Evolutionary conservation across 2,113 vertebrate species (phyloP).

Genomic region (Sisor rabdophorus): DNA sequence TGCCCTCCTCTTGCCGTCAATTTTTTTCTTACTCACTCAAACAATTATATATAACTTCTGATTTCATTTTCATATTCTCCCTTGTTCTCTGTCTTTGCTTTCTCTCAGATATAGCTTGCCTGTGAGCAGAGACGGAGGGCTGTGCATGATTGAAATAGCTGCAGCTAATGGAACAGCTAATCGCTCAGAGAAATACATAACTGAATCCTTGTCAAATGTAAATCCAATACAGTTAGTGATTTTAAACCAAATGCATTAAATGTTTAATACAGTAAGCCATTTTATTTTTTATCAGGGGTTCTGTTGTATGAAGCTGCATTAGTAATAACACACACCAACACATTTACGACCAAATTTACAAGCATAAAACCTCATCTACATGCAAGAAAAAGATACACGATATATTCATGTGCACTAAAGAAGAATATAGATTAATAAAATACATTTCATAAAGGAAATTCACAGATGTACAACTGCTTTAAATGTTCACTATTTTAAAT

Average conservation of each 20-base stretch:
- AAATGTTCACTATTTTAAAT: no score
- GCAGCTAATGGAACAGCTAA: conserved; percentile 66
- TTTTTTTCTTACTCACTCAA: conserved; percentile 51
- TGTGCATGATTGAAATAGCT: conserved; percentile 78
- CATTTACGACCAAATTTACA: no score
- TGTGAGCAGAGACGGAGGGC: conserved; percentile 60
- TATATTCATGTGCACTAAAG: no score
- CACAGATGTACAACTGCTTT: no score
- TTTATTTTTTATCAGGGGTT: neutral
- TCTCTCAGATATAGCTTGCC: conserved; percentile 74
- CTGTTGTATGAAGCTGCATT: no score
- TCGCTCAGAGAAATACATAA: conserved; percentile 61
- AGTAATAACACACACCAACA: no score
- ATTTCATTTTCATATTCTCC: conserved; percentile 51
- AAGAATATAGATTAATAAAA: no score
- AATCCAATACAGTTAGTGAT: conserved; percentile 41
- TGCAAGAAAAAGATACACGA: no score
- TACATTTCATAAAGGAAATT: no score
- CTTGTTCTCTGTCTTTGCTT: conserved; percentile 50
- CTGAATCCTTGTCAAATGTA: conserved; percentile 68
- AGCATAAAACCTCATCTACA: no score
- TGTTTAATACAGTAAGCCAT: neutral
- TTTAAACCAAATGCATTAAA: neutral
- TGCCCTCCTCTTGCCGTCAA: conserved; percentile 36
- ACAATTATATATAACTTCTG: conserved; percentile 42